A percentile compares a stretch with the other conserved stretches of the same genome.
These are phyloP conservation scores for Patella depressa DNA, from an alignment of 2,888 invertebrate species.

Conservation along the genomic window DNA sequence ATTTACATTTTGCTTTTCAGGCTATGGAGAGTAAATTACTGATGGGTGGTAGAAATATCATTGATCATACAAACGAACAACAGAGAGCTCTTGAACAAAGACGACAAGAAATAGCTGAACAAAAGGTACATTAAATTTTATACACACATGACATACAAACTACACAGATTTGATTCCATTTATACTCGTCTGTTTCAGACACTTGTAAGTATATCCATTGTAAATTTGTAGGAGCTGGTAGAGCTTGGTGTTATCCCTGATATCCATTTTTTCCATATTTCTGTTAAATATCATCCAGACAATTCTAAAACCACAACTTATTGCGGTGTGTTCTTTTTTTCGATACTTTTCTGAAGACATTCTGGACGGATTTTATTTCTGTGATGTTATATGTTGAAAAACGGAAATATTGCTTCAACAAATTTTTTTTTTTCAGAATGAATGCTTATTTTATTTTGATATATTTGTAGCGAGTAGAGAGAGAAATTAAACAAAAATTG, in stretches of 20 bases:
- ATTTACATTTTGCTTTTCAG: slow-evolving; percentile 35
- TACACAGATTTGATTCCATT: not conserved
- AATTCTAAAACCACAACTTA: no score
- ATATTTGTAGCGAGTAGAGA: slow-evolving; percentile 73
- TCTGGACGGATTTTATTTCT: no score
- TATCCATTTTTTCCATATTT: no score
- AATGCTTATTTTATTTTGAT: no score
- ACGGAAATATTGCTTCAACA: no score
- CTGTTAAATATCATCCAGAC: no score
- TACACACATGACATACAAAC: not conserved
- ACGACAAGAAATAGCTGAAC: slow-evolving; percentile 88
- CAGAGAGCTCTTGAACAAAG: slow-evolving; percentile 90
- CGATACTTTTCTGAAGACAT: no score
- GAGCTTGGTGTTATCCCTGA: not conserved
- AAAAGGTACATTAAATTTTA: slow-evolving; percentile 76
- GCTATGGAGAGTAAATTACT: slow-evolving; percentile 94
- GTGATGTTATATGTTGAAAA: no score
- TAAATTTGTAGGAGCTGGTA: not conserved
- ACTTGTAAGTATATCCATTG: not conserved
- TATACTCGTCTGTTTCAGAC: not conserved
- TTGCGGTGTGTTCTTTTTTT: no score
- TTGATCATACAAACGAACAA: slow-evolving; percentile 95
- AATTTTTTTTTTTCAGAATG: no score
- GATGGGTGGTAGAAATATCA: slow-evolving; percentile 92
- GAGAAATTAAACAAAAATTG: slow-evolving; percentile 94